Conservation (phyloP, 2,797 vertebrate species). For the Cyprinodon diabolis region DNA sequence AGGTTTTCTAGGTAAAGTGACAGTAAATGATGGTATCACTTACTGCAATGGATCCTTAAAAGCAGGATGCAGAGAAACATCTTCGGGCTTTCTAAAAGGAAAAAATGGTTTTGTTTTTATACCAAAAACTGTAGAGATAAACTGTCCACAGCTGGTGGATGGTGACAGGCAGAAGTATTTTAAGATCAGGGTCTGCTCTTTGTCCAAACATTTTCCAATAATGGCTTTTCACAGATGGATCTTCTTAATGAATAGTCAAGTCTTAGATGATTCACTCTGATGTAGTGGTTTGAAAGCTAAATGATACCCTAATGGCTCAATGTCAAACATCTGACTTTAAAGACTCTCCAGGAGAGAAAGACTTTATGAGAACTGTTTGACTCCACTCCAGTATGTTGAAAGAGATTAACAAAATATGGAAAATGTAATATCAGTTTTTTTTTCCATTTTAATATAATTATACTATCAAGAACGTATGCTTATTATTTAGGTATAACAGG, state of each 20-base stretch:
- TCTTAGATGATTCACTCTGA: not conserved
- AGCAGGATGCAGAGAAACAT: not conserved
- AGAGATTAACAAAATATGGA: not conserved
- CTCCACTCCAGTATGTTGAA: not conserved
- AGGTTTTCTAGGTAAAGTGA: not conserved
- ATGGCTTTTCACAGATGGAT: not conserved
- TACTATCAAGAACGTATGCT: not conserved
- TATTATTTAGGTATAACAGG: not conserved
- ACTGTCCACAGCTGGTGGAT: not conserved
- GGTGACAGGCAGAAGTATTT: not conserved
- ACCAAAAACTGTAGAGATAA: not conserved
- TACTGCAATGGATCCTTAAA: slow-evolving; percentile 1
- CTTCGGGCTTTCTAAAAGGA: not conserved
- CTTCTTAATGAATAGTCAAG: not conserved
- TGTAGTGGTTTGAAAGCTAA: not conserved
- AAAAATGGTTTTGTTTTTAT: slow-evolving; percentile 2
- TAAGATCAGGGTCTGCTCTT: not conserved
- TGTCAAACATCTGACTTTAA: not conserved
- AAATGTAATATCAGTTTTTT: not conserved
- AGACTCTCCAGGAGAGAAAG: not conserved
- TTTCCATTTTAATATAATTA: not conserved
- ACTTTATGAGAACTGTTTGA: not conserved
- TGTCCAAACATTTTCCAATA: not conserved
- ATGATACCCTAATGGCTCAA: not conserved
- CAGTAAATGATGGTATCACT: not conserved